These are phyloP conservation scores for Enteromius afrohamiltoni DNA, from an alignment of 2,797 vertebrate genomes.

Conservation along the genomic window DNA sequence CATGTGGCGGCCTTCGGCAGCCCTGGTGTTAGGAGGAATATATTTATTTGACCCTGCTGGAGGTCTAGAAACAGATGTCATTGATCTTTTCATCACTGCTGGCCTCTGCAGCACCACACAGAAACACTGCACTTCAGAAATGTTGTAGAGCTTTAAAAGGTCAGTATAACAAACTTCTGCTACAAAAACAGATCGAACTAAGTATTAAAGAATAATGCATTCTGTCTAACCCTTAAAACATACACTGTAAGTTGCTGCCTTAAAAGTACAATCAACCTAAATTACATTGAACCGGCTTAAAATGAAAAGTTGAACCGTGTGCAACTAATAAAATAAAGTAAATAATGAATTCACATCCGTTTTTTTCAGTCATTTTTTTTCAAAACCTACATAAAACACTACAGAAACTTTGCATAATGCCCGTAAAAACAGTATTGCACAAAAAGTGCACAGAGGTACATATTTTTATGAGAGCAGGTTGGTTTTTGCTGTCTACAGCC, in stretches of 20 bases:
- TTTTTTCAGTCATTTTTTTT: too few species aligned
- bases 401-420: neutral
- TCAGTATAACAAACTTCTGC: neutral
- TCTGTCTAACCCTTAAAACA: neutral
- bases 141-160: neutral
- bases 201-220: neutral
- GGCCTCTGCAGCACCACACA: neutral
- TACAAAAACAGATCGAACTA: neutral
- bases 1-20: constrained; percentile 36
- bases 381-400: neutral
- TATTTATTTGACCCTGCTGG: constrained; percentile 22
- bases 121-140: neutral
- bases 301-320: neutral
- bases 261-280: neutral
- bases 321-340: neutral
- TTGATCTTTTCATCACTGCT: neutral
- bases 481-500: neutral
- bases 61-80: constrained; percentile 8
- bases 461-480: too few species aligned
- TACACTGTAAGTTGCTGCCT: neutral
- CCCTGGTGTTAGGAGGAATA: neutral
- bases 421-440: too few species aligned
- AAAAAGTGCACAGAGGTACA: too few species aligned
- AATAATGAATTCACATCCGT: neutral
- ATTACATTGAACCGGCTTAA: neutral